Percentiles rank a stretch among this genome's conserved stretches.
phyloP scores from a whole-genome alignment of 2,888 invertebrate species.

The Eupithecia vulgata region DNA sequence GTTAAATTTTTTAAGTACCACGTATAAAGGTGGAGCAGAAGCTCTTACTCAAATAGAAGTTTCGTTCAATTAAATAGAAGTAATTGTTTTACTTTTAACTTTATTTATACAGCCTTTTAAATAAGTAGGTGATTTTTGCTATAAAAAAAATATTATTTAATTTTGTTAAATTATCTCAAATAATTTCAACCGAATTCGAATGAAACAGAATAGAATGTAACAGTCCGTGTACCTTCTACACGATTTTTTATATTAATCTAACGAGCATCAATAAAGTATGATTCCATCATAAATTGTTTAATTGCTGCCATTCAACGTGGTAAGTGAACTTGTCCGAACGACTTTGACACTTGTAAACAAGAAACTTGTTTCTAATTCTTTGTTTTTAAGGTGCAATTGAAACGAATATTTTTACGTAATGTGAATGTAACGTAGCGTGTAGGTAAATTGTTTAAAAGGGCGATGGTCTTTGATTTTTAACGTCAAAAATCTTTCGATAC shows the following conservation, averaged over 20 bases:
- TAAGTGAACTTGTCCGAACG: slow-evolving; percentile 36
- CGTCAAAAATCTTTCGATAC: no score
- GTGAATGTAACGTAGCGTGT: no score
- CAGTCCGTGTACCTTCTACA: no score
- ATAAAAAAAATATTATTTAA: no score
- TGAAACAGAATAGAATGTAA: no score
- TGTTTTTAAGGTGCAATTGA: no score
- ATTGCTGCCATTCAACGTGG: slow-evolving; percentile 21
- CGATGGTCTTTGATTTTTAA: no score
- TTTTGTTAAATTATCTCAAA: background rate
- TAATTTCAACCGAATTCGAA: background rate
- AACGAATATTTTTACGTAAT: no score
- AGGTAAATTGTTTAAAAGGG: no score
- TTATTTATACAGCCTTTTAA: background rate
- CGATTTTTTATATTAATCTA: no score
- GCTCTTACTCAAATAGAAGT: background rate
- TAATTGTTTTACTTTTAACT: background rate
- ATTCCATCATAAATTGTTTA: slow-evolving; percentile 7
- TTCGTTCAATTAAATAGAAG: background rate
- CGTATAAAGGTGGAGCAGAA: background rate
- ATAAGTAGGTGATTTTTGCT: background rate
- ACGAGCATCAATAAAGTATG: slow-evolving; percentile 9
- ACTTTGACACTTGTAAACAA: slow-evolving; percentile 36
- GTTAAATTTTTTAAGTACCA: background rate
- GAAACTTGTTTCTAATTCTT: slow-evolving; percentile 22